Percentiles rank a stretch among this genome's conserved stretches.
These are phyloP conservation scores for Rhynchotus rufescens DNA, from an alignment of 2,797 vertebrate species.

Conservation along the genomic window DNA sequence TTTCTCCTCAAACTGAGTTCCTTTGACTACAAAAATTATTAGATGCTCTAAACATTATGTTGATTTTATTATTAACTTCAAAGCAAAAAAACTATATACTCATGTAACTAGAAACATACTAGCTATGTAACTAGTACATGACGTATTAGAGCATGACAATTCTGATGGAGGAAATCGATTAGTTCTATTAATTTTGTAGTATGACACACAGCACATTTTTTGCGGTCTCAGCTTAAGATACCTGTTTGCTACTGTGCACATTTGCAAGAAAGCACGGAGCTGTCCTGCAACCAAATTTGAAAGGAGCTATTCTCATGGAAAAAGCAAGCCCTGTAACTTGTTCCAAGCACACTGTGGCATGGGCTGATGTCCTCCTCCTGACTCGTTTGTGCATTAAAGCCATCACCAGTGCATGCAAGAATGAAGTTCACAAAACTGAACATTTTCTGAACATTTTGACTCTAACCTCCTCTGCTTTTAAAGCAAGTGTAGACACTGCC, in stretches of 20 bases:
- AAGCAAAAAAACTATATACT: background rate
- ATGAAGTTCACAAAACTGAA: background rate
- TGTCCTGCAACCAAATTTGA: background rate
- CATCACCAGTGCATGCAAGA: background rate
- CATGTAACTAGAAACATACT: background rate
- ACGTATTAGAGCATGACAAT: background rate
- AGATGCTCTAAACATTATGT: background rate
- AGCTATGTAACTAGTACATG: background rate
- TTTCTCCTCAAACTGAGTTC: background rate
- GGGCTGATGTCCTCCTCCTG: background rate
- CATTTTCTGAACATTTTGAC: background rate
- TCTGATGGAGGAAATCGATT: background rate
- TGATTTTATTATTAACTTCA: slow-evolving; percentile 1
- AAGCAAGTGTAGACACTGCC: background rate
- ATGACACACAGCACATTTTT: background rate
- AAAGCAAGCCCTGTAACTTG: background rate
- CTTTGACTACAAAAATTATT: background rate
- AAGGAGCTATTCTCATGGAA: background rate
- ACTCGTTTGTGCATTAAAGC: background rate
- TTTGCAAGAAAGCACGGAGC: background rate
- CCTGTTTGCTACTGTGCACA: background rate
- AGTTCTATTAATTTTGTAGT: background rate
- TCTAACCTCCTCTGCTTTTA: background rate
- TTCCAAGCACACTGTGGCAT: background rate
- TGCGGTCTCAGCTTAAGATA: background rate